These are phyloP conservation scores for Priocnemis perturbator DNA, from an alignment of 2,888 invertebrate species.

Conservation along the genomic window DNA sequence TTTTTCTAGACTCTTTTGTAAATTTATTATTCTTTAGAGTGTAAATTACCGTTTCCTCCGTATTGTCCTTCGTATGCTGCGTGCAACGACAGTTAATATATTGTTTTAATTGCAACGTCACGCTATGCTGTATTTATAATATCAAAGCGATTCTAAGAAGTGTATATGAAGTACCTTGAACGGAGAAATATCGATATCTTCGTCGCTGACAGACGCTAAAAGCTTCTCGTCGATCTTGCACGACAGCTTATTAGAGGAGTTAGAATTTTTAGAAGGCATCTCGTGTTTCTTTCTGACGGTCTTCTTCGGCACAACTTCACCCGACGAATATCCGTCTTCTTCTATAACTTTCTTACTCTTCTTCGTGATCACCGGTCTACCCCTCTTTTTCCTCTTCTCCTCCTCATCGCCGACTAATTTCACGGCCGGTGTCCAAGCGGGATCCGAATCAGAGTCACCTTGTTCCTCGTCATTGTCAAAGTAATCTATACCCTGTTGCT, in stretches of 20 bases:
- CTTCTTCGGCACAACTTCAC: slow-evolving; percentile 73
- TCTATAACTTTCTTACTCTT: slow-evolving; percentile 74
- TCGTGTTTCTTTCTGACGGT: slow-evolving; percentile 74
- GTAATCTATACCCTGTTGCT: slow-evolving; percentile 65
- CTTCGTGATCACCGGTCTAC: slow-evolving; percentile 68
- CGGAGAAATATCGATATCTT: slow-evolving; percentile 72
- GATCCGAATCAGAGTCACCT: slow-evolving; percentile 83
- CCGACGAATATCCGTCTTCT: slow-evolving; percentile 78
- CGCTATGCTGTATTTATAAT: neutral
- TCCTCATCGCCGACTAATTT: slow-evolving; percentile 75
- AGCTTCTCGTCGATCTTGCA: slow-evolving; percentile 70
- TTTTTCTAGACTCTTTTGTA: too few relatives aligned
- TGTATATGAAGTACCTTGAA: slow-evolving; percentile 65
- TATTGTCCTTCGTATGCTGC: slow-evolving; percentile 64
- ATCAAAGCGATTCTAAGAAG: slow-evolving; percentile 4
- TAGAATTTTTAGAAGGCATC: slow-evolving; percentile 51
- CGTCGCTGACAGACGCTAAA: slow-evolving; percentile 67
- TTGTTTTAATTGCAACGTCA: neutral
- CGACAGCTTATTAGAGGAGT: slow-evolving; percentile 55
- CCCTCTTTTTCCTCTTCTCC: slow-evolving; percentile 70
- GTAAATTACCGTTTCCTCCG: slow-evolving; percentile 64
- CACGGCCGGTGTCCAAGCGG: slow-evolving; percentile 85
- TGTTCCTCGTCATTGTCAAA: slow-evolving; percentile 78
- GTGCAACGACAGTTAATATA: slow-evolving; percentile 30
- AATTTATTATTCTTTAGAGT: slow-evolving; percentile 2